Evolutionary conservation across 1,140 invertebrate species (phyloP), one percentile per base, ranked within the genome.

Genomic region (Conus ventricosus): DNA sequence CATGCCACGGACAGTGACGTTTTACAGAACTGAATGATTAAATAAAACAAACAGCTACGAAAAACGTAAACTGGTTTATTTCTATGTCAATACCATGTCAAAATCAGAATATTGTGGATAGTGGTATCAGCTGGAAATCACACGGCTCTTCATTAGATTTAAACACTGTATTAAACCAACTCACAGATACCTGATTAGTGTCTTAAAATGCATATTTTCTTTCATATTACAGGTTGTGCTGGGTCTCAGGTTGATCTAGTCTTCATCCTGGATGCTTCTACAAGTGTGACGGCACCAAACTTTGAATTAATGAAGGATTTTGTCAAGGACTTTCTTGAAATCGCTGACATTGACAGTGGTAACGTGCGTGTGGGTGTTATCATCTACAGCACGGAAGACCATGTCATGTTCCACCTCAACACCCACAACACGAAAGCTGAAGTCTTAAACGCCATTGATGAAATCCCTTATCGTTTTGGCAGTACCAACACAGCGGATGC

Each of bases 401-500:
- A 91, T 27, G 86, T 92, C 15, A 87, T 92, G 84, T 93, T 93
- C 86, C 90, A 93, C 25, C 87, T 93, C 17, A 92, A 93, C 81
- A 11, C 87, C 20, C 91, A 90, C 82, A 51, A 5, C 15, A 92
- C 85, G 7, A 91, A 90, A 81, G 63, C 76, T 7, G 91, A 91
- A 1, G 82, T 94, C 0, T 87, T 89, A 54, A 83, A 85, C 27
- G 92, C 93, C 54, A 91, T 94, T 63, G 90, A 92, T 54, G 88
- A 88, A 5, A 92, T 93, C 27, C 91, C 91, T 15, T 94, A 93
- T 75, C 88, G 87, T 23, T 91, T 91, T 78, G 93, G 93, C 55
- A 94, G 93, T 78, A 93, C 93, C 75, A 94, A 94, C 86, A 94
- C 92, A 17, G 91, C 92, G 15, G 93, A 91, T 83, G 92, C 86